Evolutionary conservation across 2,113 vertebrate species (phyloP).

Genomic region (Electrona antarctica): DNA sequence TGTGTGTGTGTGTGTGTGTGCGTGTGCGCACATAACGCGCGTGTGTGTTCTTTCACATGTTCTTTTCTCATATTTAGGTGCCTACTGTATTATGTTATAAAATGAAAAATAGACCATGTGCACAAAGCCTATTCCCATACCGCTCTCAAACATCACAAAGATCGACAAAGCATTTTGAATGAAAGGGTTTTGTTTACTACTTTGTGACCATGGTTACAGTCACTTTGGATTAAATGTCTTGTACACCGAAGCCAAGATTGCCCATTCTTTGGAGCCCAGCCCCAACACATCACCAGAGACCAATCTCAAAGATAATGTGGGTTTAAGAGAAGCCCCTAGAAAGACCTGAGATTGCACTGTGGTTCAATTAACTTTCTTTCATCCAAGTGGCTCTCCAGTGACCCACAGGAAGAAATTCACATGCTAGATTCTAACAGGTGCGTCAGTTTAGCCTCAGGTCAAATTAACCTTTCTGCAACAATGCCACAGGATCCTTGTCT

Average conservation of each 20-base stretch:
- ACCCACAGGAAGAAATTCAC: background rate
- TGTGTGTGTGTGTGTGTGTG: too few species aligned
- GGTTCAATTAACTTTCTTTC: background rate
- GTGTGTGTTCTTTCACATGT: too few species aligned
- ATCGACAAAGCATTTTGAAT: background rate
- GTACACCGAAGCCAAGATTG: background rate
- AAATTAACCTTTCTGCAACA: background rate
- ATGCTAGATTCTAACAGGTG: too few species aligned
- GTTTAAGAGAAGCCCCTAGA: background rate
- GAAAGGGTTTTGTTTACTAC: background rate
- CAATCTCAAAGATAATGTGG: background rate
- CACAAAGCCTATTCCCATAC: background rate
- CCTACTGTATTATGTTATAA: background rate
- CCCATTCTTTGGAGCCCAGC: background rate
- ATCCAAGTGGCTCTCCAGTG: background rate
- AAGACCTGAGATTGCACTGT: background rate
- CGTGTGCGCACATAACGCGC: too few species aligned
- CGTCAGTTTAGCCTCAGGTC: background rate
- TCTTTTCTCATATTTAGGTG: too few species aligned
- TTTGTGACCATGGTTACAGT: background rate
- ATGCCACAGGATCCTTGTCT: background rate
- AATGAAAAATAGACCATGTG: constrained; percentile 2
- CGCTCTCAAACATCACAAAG: background rate
- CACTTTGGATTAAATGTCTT: background rate
- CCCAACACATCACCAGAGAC: background rate